Evolutionary conservation across 2,797 vertebrate species (phyloP).

Genomic region (Sebastes cheni): DNA sequence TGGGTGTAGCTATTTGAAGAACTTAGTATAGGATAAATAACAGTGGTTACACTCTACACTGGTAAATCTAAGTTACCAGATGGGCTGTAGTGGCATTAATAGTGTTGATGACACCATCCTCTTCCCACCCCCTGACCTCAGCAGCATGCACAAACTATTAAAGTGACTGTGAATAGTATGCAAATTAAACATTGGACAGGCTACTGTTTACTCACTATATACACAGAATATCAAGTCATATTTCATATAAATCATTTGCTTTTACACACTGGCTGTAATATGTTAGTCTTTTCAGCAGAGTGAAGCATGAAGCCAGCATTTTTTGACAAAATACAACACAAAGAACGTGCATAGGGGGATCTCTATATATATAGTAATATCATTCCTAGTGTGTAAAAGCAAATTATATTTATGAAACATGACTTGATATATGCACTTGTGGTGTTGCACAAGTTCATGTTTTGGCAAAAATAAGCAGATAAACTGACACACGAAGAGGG

Average conservation of each 20-base stretch:
- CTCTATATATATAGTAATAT: too few relatives aligned
- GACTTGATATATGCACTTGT: too few relatives aligned
- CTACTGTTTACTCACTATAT: neutral
- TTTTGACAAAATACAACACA: too few relatives aligned
- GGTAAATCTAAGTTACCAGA: conserved; percentile 9
- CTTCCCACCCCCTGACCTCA: conserved; percentile 13
- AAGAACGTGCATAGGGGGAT: too few relatives aligned
- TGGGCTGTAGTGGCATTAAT: conserved; percentile 7
- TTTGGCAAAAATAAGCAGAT: neutral
- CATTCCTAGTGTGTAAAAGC: neutral
- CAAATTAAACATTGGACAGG: conserved; percentile 36
- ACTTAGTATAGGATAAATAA: neutral
- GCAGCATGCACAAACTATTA: conserved; percentile 23
- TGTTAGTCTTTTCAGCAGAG: too few relatives aligned
- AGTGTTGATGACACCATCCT: conserved; percentile 42
- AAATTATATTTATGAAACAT: too few relatives aligned
- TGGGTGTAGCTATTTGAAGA: neutral
- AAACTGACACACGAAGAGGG: neutral
- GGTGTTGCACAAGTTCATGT: neutral
- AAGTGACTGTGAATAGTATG: conserved; percentile 30
- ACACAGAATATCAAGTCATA: too few relatives aligned
- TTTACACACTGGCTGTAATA: too few relatives aligned
- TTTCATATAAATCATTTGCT: too few relatives aligned
- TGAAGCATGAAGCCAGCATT: too few relatives aligned
- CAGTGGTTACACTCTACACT: neutral